Base-by-base conservation (phyloP, 2,888 invertebrate genomes). In the Scaptomyza caliginosa region DNA sequence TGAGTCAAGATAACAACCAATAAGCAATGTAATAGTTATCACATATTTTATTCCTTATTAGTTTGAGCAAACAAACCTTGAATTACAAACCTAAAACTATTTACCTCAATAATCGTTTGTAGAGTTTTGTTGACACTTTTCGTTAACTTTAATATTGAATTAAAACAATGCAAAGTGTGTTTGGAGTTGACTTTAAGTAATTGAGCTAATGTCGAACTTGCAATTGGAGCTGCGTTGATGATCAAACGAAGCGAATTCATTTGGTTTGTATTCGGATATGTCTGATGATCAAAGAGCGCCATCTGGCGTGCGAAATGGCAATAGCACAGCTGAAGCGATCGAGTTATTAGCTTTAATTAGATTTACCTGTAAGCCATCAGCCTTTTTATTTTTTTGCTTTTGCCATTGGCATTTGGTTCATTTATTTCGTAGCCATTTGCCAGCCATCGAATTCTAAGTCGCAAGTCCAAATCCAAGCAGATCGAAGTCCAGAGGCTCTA, bases 331-430 rank as follows among this genome's bases (percentile, higher is more conserved):
- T 66, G 46, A 28, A 26, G 11, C 24, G 21, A 54, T 38, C 32
- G 54, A 67, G 45, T 48, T 74, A 74, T 72, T 69, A 54, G 59
- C 65, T 74, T 65, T 74, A 72, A 72, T 72, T 72, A 74, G 72
- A 72, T 69, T 74, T 72, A 70, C 65, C 71, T 72, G 72, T 75
- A 69, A 43, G 65, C 57, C 70, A 72, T 69, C 75, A 68, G 74
- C 40, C 42, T 51, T 38, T 48, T 50, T 52, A 6, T 32, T 6
- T 32, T 1, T 32, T 30, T n/a, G 30, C 30, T 34, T 34, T 65
- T 59, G 65, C 58, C 48, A 54, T 40, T 66, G 69, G 70, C 60
- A 64, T 73, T 39, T 63, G 68, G 54, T 19, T 57, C 68, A 71
- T 67, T 73, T 73, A 67, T 57, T 57, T 71, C 10, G n/a, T 13